These are phyloP conservation scores for Cistogaster globosa DNA, from an alignment of 2,888 invertebrate species.

Conservation along the genomic window DNA sequence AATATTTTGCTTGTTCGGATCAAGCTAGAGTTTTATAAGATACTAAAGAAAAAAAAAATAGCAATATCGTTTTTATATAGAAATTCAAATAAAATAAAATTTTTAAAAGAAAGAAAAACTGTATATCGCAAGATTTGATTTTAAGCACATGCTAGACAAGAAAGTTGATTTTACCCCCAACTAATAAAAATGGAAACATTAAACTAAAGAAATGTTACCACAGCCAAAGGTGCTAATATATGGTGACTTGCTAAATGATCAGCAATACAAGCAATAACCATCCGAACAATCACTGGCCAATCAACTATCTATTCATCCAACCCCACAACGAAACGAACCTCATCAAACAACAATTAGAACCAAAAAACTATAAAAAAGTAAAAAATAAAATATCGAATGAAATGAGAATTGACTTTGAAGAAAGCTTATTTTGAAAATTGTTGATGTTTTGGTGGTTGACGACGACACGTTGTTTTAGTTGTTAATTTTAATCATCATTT, in stretches of 20 bases:
- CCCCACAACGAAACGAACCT: not conserved
- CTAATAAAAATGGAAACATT: constrained; percentile 47
- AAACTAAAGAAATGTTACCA: constrained; percentile 52
- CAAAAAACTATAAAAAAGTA: not conserved
- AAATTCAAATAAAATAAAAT: too few relatives aligned
- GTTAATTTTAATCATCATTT: constrained; percentile 52
- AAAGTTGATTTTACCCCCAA: not conserved
- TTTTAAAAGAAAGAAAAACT: too few relatives aligned
- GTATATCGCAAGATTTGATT: not conserved
- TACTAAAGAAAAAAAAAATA: too few relatives aligned
- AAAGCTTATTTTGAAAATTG: constrained; percentile 5
- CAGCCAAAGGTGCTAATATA: constrained; percentile 68
- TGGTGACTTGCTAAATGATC: constrained; percentile 64
- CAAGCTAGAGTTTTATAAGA: too few relatives aligned
- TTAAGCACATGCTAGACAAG: not conserved
- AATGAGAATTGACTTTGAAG: constrained; percentile 50
- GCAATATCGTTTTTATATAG: too few relatives aligned
- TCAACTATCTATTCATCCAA: constrained; percentile 10
- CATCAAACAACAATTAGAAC: not conserved
- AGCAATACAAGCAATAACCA: constrained; percentile 55
- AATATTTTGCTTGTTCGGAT: too few relatives aligned
- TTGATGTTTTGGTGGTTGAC: constrained; percentile 18
- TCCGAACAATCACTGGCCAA: constrained; percentile 2
- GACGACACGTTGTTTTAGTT: constrained; percentile 40
- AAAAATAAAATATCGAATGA: constrained; percentile 2